Conservation (phyloP, 2,113 vertebrate species). For the Oryzias woworae region DNA sequence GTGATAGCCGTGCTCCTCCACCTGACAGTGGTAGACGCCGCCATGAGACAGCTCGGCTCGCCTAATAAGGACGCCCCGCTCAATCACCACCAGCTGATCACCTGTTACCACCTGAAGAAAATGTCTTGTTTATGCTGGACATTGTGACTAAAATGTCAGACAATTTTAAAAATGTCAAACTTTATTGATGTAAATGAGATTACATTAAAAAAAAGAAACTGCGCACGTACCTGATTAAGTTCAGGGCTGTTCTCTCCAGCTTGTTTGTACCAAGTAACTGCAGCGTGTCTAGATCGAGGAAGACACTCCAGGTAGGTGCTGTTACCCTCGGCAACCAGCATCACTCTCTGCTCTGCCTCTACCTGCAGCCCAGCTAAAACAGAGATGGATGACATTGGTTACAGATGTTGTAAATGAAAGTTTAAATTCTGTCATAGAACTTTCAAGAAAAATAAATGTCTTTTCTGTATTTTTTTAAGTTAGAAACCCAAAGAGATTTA, state of each 20-base stretch:
- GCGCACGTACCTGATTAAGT: conserved; percentile 71
- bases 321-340: conserved; percentile 82
- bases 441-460: neutral
- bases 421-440: neutral
- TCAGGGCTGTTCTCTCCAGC: conserved; percentile 77
- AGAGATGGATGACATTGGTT: neutral
- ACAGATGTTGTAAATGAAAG: neutral
- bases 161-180: too few relatives aligned
- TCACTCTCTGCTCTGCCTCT: conserved; percentile 77
- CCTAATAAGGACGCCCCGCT: conserved; percentile 79
- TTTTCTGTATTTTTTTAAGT: neutral
- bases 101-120: conserved; percentile 71
- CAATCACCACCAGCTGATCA: conserved; percentile 78
- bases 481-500: too few relatives aligned
- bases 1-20: conserved; percentile 81
- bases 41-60: conserved; percentile 73
- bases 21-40: conserved; percentile 81
- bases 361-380: conserved; percentile 76
- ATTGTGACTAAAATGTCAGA: too few relatives aligned
- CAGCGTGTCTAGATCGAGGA: conserved; percentile 80
- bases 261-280: conserved; percentile 80
- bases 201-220: neutral
- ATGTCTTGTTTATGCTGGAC: too few relatives aligned
- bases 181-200: too few relatives aligned
- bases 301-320: conserved; percentile 83